A percentile compares a stretch with the other conserved stretches of the same genome.
phyloP scores from a whole-genome alignment of 2,797 vertebrate species.

The Glyptemys insculpta region DNA sequence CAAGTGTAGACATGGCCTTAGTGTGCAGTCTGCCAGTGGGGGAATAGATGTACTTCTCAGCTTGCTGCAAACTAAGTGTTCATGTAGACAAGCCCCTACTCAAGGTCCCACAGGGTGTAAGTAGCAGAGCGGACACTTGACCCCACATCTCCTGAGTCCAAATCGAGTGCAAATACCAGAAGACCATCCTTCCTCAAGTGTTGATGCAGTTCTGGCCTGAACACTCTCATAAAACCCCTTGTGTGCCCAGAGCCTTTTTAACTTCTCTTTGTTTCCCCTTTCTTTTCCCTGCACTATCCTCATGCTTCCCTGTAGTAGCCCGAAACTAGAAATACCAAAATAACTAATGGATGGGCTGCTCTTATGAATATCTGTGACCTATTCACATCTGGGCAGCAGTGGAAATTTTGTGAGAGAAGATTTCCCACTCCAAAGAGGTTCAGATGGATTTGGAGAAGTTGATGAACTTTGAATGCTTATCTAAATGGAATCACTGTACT shows the following conservation, averaged over 20 bases:
- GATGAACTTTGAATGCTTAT: constrained; percentile 19
- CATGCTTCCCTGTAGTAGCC: not conserved
- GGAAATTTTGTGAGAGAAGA: not conserved
- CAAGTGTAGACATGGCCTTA: not conserved
- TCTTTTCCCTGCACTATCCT: not conserved
- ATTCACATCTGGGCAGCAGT: not conserved
- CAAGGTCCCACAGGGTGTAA: not conserved
- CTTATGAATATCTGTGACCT: not conserved
- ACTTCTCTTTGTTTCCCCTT: not conserved
- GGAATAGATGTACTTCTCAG: not conserved
- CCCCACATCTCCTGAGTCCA: not conserved
- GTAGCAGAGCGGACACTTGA: not conserved
- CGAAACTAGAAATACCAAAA: not conserved
- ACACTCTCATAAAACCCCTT: not conserved
- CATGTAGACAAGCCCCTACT: not conserved
- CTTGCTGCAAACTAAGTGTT: not conserved
- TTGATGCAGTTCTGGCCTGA: not conserved
- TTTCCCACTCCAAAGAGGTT: not conserved
- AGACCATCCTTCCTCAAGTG: not conserved
- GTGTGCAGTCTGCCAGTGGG: too few relatives aligned
- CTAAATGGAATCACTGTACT: constrained; percentile 49
- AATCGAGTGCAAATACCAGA: not conserved
- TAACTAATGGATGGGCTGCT: not conserved
- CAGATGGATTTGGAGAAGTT: not conserved
- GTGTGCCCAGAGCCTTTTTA: too few relatives aligned